Evolutionary conservation across 2,113 vertebrate species (phyloP).

Genomic region (Saguinus imperator): DNA sequence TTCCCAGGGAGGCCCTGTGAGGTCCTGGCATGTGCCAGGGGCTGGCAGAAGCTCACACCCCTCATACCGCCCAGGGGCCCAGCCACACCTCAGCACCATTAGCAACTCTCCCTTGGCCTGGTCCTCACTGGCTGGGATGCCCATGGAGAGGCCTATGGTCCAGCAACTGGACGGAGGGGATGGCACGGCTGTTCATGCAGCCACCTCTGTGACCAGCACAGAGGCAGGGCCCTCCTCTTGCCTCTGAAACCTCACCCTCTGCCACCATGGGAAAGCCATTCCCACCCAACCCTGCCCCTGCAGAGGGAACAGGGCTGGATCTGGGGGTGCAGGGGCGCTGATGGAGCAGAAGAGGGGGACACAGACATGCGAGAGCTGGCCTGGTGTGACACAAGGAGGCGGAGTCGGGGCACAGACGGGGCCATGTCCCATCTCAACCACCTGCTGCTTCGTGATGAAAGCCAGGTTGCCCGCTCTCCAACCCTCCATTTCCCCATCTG

Average conservation of each 20-base stretch:
- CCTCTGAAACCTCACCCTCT: not conserved
- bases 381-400: not conserved
- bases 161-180: not conserved
- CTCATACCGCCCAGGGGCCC: no score
- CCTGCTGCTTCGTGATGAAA: not conserved
- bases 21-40: not conserved
- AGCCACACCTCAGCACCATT: not conserved
- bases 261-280: no score
- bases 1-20: not conserved
- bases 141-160: not conserved
- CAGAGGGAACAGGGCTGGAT: not conserved
- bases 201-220: accelerated
- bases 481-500: not conserved
- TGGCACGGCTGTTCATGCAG: accelerated
- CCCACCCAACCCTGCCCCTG: not conserved
- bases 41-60: not conserved
- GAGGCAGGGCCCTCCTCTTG: not conserved
- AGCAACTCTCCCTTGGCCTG: not conserved
- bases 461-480: not conserved
- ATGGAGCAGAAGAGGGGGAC: not conserved
- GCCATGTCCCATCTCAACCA: not conserved
- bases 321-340: not conserved
- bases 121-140: not conserved
- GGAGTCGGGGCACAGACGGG: accelerated
- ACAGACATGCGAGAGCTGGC: not conserved